Base-by-base conservation (phyloP, 2,888 invertebrate species). In the Drosophila barbarae region DNA sequence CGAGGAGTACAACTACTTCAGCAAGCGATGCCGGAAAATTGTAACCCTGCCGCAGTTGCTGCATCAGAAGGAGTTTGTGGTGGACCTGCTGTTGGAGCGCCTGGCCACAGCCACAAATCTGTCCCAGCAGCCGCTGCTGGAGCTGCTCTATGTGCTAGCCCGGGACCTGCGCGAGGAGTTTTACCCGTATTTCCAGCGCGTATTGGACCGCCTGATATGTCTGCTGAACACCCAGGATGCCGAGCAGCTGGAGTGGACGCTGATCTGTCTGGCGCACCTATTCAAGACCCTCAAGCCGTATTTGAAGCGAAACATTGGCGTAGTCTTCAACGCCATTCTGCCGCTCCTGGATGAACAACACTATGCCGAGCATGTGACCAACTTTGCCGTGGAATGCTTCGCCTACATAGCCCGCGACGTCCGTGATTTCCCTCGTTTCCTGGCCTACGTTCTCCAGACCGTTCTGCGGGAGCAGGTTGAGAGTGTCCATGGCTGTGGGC, bases 361-460 rank as follows among this genome's bases (percentile, higher is more conserved):
- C 80, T 88, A 87, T 50, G 95, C 96, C 26, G 92, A 93, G 69
- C 96, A 97, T 86, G 93, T 98, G 23, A 94, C 95, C 75, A 95
- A 95, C 85, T 99, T 98, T 92, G 97, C 98, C 5, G 96, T 97
- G 0, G 98, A 98, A 90, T 96, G 97, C 89, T 98, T 98, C 91
- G 95, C 98, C 0, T 98, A 97, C 91, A 94, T 99, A 2, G 95
- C 97, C 4, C 91, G 98, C 72, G 96, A 96, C 91, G 93, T 96
- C 12, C 94, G 93, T 74, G 95, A 97, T 79, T 94, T 94, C 79
- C 92, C 93, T 32, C 92, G 92, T 52, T 94, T 98, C 87, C 88
- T 97, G 39, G 91, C 91, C 46, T 90, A 94, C 44, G 89, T 97
- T 39, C 89, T 97, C 36, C 91, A 91, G 73, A 92, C 93, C 54